Conservation (phyloP, 2,113 vertebrate species). For the Notiomystis cincta region DNA sequence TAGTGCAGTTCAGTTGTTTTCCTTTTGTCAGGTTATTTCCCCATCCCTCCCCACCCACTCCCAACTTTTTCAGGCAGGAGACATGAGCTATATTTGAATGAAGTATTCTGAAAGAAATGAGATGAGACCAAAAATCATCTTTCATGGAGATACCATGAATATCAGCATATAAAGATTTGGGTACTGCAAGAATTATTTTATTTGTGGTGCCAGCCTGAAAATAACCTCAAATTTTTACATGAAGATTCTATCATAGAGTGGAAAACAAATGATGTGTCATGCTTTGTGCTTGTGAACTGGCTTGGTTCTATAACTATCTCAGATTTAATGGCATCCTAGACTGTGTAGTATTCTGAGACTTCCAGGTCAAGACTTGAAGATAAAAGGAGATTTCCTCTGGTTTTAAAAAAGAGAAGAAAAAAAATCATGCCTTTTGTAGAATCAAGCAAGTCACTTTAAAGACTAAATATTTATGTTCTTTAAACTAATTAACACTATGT, state of each 20-base stretch:
- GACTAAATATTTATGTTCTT: neutral
- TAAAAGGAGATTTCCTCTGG: neutral
- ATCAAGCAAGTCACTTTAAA: neutral
- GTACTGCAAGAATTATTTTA: neutral
- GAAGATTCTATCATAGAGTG: neutral
- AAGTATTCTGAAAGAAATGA: neutral
- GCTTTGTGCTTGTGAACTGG: neutral
- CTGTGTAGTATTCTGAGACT: neutral
- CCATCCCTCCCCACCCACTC: neutral
- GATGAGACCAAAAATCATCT: neutral
- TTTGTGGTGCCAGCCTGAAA: neutral
- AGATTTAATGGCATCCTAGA: neutral
- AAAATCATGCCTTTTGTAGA: neutral
- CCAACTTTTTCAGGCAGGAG: neutral
- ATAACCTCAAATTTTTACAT: neutral
- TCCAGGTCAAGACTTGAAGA: neutral
- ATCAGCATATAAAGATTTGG: neutral
- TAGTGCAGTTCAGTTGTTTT: neutral
- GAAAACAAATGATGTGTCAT: neutral
- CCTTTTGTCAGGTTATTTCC: neutral
- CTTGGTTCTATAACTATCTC: neutral
- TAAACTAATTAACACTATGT: neutral
- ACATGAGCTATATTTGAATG: neutral
- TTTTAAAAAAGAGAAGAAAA: neutral
- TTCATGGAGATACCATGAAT: neutral